Base-by-base conservation (phyloP, 2,888 invertebrate genomes). In the Tenodera sinensis region DNA sequence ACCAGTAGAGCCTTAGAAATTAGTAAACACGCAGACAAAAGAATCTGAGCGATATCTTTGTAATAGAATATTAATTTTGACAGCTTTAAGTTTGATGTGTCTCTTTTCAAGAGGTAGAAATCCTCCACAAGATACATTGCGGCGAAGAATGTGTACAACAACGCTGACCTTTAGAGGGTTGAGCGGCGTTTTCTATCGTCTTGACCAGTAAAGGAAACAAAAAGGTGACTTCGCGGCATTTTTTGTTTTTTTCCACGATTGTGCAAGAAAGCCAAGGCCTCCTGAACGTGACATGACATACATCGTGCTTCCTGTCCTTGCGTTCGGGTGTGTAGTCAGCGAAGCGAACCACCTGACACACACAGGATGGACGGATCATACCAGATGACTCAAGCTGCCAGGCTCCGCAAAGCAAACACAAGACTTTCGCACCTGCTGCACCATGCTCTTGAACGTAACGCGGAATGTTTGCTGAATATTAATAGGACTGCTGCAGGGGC, bases 321-420 rank as follows among this genome's bases (percentile, higher is more conserved):
- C 20, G 54, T 71, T 71, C 54, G 20, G 54, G 20, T 54, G 54
- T 71, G 3, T 71, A 71, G 54, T 71, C 54, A 71, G 54, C 54
- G 54, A 20, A 71, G 54, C 54, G 54, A 20, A 25, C 54, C 54
- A 71, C 54, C 54, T 71, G 54, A 71, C 54, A 71, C 54, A 42
- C 12, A 87, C 87, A 87, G 87, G 87, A 87, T 83, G 87, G 87
- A 87, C 87, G 42, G 8, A 87, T 87, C 87, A 87, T 42, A 83
- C 85, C 87, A 83, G 87, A 81, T 87, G 87, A 87, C 87, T 87
- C 87, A 71, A 71, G 20, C 54, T 71, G 54, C 54, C 54, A 71
- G 54, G 54, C 54, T 71, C 20, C 54, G 54, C 54, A 71, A 54
- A 54, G 54, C 54, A 54, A 71, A 71, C 54, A 54, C 1, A 20